Base-by-base conservation (phyloP, 2,797 vertebrate genomes). In the Poeciliopsis paucimaculata region DNA sequence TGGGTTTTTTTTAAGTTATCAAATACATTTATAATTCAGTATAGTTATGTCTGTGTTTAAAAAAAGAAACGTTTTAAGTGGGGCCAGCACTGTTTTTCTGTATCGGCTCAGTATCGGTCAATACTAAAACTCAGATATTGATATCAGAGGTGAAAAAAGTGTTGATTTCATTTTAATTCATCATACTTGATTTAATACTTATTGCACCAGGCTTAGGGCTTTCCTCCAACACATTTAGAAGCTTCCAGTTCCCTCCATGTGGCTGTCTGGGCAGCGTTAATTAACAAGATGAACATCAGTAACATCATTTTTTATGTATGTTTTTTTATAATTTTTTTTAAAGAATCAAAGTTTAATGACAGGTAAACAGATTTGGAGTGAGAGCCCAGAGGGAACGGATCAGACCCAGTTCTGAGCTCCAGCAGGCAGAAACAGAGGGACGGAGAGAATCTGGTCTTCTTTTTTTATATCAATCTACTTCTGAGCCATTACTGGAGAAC, bases 401-500 rank as follows among this genome's bases (percentile, higher is more conserved):
- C 82, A 47, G 79, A 86, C 87, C 75, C 70, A 90, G 88, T 88
- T 85, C 66, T 73, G 60, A 90, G 76, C 66, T 20, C 47, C 71
- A 81, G 84, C 23, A 3, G 41, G n/a, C 13, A 82, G 81, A 66
- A 76, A 84, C 75, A 49, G 39, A 86, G 31, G 78, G 75, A 75
- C 60, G 34, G 16, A 26, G 47, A 39, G 73, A 64, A 87, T 77
- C 77, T 84, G 80, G 70, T 7, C 73, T 41, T 49, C 73, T 91
- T 82, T 82, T 34, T 62, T 80, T 39, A 62, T 75, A 20, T 41
- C 28, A 77, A 77, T 88, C 76, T 88, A 85, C 88, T 91, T 93
- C 81, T 77, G 60, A 92, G 82, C 87, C 84, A 89, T 94, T 94
- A 87, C 81, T 75, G 81, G 60, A 90, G 82, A 90, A 93, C 86